phyloP scores from a whole-genome alignment of 2,888 invertebrate genomes.

The Bellardia bayeri region DNA sequence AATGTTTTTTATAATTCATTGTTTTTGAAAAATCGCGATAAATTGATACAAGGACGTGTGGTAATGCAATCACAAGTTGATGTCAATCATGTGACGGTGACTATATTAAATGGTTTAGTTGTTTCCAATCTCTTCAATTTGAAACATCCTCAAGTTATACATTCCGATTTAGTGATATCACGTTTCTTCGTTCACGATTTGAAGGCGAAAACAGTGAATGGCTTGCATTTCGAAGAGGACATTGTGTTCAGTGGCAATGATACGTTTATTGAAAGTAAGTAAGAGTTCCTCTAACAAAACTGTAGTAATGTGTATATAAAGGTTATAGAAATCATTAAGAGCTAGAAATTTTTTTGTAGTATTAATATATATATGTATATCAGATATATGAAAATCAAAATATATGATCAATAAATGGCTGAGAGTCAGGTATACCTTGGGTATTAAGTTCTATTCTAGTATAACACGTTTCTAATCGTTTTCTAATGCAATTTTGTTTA shows the following conservation, averaged over 20 bases:
- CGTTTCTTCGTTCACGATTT: conserved; percentile 77
- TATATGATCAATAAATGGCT: too few species aligned
- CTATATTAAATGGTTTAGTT: conserved; percentile 77
- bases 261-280: conserved; percentile 78
- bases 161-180: conserved; percentile 79
- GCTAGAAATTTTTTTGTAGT: too few species aligned
- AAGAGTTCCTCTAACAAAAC: background rate
- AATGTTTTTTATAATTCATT: conserved; percentile 77
- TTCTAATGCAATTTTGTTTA: too few species aligned
- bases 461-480: too few species aligned
- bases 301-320: background rate
- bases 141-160: conserved; percentile 77
- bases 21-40: conserved; percentile 79
- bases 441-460: too few species aligned
- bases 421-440: too few species aligned
- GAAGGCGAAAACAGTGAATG: conserved; percentile 78
- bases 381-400: too few species aligned
- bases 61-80: conserved; percentile 77
- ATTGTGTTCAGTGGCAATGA: conserved; percentile 79
- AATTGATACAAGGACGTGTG: conserved; percentile 77
- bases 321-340: too few species aligned
- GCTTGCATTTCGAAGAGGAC: conserved; percentile 79
- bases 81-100: conserved; percentile 75
- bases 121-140: conserved; percentile 79
- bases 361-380: too few species aligned